Percentiles rank a stretch among this genome's conserved stretches.
These are phyloP conservation scores for Phrynocephalus guinanensis DNA, from an alignment of 2,797 vertebrate genomes.

Conservation along the genomic window DNA sequence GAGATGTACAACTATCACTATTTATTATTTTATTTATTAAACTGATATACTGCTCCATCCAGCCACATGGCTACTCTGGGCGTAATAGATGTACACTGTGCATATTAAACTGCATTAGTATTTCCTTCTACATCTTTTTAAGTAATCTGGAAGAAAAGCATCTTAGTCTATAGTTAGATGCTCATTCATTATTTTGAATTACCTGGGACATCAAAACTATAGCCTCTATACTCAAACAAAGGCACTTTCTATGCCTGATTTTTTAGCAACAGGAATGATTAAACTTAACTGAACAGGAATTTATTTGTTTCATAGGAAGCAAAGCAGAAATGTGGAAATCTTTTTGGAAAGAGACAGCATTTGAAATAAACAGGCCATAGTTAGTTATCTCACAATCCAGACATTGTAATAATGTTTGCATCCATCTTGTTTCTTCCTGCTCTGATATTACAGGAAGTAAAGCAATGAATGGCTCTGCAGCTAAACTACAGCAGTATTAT, in stretches of 20 bases:
- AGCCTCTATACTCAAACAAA: background rate
- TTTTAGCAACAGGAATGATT: background rate
- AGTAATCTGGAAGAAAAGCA: background rate
- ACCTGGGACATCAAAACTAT: conserved; percentile 32
- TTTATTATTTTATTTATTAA: no score
- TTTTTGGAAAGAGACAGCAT: conserved; percentile 33
- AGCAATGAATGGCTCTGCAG: conserved; percentile 91
- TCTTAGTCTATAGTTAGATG: background rate
- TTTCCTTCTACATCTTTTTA: background rate
- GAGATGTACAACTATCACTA: background rate
- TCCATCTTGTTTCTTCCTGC: conserved; percentile 86
- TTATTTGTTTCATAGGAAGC: conserved; percentile 25
- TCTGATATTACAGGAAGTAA: conserved; percentile 88
- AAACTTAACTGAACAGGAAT: background rate
- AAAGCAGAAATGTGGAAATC: no score
- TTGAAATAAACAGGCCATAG: conserved; percentile 50
- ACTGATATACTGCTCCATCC: no score
- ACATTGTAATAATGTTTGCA: conserved; percentile 81
- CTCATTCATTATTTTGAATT: background rate
- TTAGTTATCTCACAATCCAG: conserved; percentile 42
- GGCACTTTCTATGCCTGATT: background rate
- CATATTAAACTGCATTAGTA: background rate
- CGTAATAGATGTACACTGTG: background rate
- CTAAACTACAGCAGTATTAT: conserved; percentile 95
- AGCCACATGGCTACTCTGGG: no score